Evolutionary conservation across 2,797 vertebrate species (phyloP).

Genomic region (Hippoglossus hippoglossus): DNA sequence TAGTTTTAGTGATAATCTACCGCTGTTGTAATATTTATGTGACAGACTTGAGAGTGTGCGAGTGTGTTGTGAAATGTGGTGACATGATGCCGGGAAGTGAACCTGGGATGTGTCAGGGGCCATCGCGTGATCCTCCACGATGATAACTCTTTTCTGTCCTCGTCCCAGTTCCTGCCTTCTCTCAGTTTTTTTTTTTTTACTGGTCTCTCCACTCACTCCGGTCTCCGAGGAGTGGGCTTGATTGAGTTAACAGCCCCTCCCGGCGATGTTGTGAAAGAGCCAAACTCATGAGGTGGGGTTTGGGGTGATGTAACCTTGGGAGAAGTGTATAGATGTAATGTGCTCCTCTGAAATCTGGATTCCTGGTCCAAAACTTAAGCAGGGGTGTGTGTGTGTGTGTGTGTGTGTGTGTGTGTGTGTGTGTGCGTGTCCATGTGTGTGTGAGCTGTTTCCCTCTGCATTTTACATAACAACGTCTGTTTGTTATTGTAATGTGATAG

Average conservation of each 20-base stretch:
- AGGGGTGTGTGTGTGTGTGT: neutral
- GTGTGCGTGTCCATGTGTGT: too few species aligned
- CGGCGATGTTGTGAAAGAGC: slow-evolving; percentile 56
- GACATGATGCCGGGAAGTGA: slow-evolving; percentile 39
- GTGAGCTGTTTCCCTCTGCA: neutral
- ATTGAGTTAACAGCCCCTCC: slow-evolving; percentile 73
- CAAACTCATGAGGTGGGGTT: slow-evolving; percentile 70
- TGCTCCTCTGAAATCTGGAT: slow-evolving; percentile 56
- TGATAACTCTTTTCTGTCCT: slow-evolving; percentile 26
- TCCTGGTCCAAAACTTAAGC: slow-evolving; percentile 30
- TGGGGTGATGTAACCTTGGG: slow-evolving; percentile 70
- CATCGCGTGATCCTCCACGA: slow-evolving; percentile 6
- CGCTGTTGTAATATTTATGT: neutral
- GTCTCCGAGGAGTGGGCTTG: slow-evolving; percentile 58
- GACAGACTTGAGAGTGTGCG: slow-evolving; percentile 41
- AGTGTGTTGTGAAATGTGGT: slow-evolving; percentile 58
- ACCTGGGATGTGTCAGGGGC: slow-evolving; percentile 32
- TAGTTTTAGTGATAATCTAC: neutral
- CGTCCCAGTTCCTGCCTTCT: neutral
- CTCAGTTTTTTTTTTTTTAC: slow-evolving; percentile 37
- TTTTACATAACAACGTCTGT: slow-evolving; percentile 35
- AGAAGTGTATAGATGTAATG: slow-evolving; percentile 56
- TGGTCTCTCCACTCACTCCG: slow-evolving; percentile 24
- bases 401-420: too few species aligned
- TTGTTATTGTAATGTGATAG: slow-evolving; percentile 35